phyloP scores from a whole-genome alignment of 2,888 invertebrate species.

The Cephus nigrinus region DNA sequence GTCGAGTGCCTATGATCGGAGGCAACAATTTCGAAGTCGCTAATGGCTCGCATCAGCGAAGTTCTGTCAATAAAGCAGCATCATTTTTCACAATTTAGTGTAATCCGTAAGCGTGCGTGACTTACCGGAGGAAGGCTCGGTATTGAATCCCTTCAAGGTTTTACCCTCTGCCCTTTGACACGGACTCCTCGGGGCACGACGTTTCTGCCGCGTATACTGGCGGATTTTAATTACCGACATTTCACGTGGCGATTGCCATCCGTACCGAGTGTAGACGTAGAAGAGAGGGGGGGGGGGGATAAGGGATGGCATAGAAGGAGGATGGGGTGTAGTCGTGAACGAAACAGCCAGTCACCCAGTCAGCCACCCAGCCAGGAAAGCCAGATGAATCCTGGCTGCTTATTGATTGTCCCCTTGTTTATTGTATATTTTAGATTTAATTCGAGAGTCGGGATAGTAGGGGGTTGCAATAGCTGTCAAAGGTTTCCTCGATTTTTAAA shows the following conservation, averaged over 20 bases:
- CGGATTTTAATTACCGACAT: slow-evolving; percentile 48
- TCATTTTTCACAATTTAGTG: slow-evolving; percentile 58
- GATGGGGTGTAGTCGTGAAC: not conserved
- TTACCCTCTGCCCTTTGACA: not conserved
- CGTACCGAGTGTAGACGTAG: not conserved
- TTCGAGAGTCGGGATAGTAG: slow-evolving; percentile 43
- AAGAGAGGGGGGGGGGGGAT: not conserved
- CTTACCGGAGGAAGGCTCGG: not conserved
- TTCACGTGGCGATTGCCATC: slow-evolving; percentile 41
- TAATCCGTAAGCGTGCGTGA: slow-evolving; percentile 31
- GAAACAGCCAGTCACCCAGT: not conserved
- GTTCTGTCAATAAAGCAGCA: slow-evolving; percentile 47
- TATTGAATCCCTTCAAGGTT: not conserved
- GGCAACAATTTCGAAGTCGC: slow-evolving; percentile 49
- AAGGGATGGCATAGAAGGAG: not conserved
- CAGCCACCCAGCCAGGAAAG: not conserved
- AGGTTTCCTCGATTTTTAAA: slow-evolving; percentile 64
- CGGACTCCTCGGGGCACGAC: not conserved
- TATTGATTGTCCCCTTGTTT: slow-evolving; percentile 65
- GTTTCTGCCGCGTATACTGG: slow-evolving; percentile 14
- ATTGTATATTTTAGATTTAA: slow-evolving; percentile 66
- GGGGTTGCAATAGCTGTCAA: slow-evolving; percentile 63
- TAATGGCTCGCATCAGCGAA: slow-evolving; percentile 44
- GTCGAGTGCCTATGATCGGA: slow-evolving; percentile 52
- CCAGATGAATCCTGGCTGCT: slow-evolving; percentile 28